Conservation (phyloP, 2,888 invertebrate genomes). For the Troides oblongomaculatus region DNA sequence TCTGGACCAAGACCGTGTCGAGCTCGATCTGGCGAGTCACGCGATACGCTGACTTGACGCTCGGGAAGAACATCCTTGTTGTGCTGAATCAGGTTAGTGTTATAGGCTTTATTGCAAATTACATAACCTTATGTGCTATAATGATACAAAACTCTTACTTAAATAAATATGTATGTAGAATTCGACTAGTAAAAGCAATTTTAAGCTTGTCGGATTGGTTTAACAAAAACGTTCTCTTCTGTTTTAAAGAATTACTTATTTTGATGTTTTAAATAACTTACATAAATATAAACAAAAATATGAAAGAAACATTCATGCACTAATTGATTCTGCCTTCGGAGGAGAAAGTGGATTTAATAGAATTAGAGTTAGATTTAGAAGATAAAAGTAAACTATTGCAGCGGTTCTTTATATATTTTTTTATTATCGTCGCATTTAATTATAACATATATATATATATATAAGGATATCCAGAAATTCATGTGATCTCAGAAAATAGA, state of each 20-base stretch:
- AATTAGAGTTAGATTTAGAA: background rate
- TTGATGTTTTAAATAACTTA: background rate
- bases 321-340: background rate
- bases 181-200: slow-evolving; percentile 16
- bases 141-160: background rate
- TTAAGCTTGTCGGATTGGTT: slow-evolving; percentile 10
- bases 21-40: too few species aligned
- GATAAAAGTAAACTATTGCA: background rate
- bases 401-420: background rate
- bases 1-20: too few species aligned
- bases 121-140: too few species aligned
- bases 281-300: background rate
- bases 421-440: background rate
- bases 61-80: too few species aligned
- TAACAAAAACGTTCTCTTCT: slow-evolving; percentile 10
- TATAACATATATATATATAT: too few species aligned
- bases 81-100: background rate
- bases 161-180: slow-evolving; percentile 6
- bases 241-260: background rate
- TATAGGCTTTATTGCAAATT: background rate
- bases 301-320: background rate
- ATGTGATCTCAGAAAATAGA: too few species aligned
- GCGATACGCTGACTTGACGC: too few species aligned
- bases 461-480: too few species aligned
- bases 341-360: background rate